Conservation (phyloP, 2,113 vertebrate genomes). For the Corvus cornix region DNA sequence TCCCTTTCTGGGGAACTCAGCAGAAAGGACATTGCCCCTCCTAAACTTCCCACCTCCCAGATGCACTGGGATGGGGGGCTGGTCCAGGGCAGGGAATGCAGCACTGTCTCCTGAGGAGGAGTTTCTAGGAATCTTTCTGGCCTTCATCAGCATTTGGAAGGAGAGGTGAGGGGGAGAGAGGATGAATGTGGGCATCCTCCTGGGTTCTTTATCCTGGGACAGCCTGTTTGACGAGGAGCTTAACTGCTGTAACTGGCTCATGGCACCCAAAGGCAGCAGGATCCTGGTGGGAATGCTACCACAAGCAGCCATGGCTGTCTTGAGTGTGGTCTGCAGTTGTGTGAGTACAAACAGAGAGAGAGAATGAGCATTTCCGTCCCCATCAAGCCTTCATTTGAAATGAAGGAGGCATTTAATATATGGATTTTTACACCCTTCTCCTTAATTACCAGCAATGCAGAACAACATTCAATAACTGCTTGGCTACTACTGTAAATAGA, state of each 20-base stretch:
- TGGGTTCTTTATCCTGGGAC: neutral
- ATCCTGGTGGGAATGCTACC: neutral
- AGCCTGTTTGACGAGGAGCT: neutral
- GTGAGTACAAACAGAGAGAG: too few species aligned
- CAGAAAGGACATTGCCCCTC: neutral
- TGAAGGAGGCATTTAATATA: neutral
- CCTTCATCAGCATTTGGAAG: neutral
- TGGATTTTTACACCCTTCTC: neutral
- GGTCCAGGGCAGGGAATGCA: neutral
- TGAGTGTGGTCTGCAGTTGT: neutral
- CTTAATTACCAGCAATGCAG: neutral
- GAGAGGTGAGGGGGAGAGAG: neutral
- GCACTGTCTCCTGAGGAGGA: neutral
- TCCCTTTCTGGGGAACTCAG: neutral
- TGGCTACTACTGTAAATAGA: neutral
- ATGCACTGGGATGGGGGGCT: neutral
- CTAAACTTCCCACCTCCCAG: neutral
- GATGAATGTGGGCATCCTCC: neutral
- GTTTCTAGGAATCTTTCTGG: neutral
- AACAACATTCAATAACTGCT: neutral
- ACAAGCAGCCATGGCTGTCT: accelerated
- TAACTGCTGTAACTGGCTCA: neutral
- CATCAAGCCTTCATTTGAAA: neutral
- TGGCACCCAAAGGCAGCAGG: neutral
- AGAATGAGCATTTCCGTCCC: neutral